phyloP scores from a whole-genome alignment of 2,113 vertebrate genomes.

The Anas platyrhynchos region DNA sequence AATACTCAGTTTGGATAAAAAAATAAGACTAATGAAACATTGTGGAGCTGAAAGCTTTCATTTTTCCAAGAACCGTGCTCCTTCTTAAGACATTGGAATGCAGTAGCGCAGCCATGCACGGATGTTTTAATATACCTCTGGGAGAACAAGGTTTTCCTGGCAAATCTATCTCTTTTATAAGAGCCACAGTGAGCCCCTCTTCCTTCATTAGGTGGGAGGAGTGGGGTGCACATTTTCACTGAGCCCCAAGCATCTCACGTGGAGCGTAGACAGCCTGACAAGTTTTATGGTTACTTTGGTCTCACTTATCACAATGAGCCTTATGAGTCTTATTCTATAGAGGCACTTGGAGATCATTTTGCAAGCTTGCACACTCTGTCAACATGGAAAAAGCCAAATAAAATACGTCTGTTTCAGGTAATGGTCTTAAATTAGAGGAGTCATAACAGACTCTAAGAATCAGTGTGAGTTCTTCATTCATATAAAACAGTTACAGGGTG shows the following conservation, averaged over 20 bases:
- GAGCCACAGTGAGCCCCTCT: background rate
- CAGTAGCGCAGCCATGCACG: background rate
- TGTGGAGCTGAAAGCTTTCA: background rate
- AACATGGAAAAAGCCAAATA: slow-evolving; percentile 62
- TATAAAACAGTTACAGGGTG: slow-evolving; percentile 49
- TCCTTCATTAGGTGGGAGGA: background rate
- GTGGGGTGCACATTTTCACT: rapidly evolving
- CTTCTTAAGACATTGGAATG: background rate
- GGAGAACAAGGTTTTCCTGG: slow-evolving; percentile 43
- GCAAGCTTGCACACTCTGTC: slow-evolving; percentile 31
- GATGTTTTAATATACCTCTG: background rate
- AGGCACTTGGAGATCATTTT: slow-evolving; percentile 50
- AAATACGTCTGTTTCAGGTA: slow-evolving; percentile 60
- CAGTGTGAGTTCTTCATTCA: slow-evolving; percentile 66
- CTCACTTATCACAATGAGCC: slow-evolving; percentile 28
- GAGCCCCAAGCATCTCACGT: background rate
- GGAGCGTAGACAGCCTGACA: background rate
- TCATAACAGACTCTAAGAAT: slow-evolving; percentile 58
- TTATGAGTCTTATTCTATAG: slow-evolving; percentile 20
- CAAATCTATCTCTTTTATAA: slow-evolving; percentile 4
- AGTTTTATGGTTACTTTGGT: slow-evolving; percentile 29
- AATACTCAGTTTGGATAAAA: background rate
- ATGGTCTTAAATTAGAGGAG: slow-evolving; percentile 69
- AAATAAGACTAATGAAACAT: background rate
- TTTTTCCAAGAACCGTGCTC: background rate